Percentiles rank a stretch among this genome's conserved stretches.
Evolutionary conservation across 1,140 invertebrate genomes (phyloP).

Genomic region (Drosophila kepulauana): DNA sequence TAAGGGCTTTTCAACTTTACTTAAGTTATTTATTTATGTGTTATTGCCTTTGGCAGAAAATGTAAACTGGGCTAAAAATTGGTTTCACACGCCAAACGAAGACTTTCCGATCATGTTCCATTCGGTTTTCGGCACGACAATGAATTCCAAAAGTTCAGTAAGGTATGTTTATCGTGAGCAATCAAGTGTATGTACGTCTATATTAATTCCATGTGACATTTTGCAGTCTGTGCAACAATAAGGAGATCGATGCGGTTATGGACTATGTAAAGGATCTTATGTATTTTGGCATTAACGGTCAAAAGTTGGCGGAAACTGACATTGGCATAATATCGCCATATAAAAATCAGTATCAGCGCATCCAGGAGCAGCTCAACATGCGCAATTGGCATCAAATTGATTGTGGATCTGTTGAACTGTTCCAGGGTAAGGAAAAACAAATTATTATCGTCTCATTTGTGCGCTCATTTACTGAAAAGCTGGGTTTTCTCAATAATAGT

Average conservation of each 20-base stretch:
- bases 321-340: constrained; percentile 96
- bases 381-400: constrained; percentile 85
- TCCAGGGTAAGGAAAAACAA: constrained; percentile 93
- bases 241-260: constrained; percentile 88
- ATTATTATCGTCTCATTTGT: constrained; percentile 94
- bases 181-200: not conserved
- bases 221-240: constrained; percentile 67
- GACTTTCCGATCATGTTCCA: constrained; percentile 89
- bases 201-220: not conserved
- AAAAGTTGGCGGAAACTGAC: constrained; percentile 87
- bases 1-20: constrained; percentile 22
- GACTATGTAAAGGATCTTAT: constrained; percentile 86
- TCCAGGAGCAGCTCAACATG: constrained; percentile 85
- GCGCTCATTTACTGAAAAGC: constrained; percentile 87
- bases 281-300: constrained; percentile 78
- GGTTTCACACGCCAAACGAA: constrained; percentile 81
- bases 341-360: constrained; percentile 87
- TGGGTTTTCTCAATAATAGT: constrained; percentile 90
- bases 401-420: constrained; percentile 94
- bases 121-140: constrained; percentile 86
- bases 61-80: constrained; percentile 70
- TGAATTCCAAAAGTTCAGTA: constrained; percentile 58
- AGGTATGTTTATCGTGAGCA: constrained; percentile 47
- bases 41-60: constrained; percentile 31
- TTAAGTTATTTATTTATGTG: not conserved